These are phyloP conservation scores for Penaeus monodon DNA, from an alignment of 2,888 invertebrate species.

Conservation along the genomic window DNA sequence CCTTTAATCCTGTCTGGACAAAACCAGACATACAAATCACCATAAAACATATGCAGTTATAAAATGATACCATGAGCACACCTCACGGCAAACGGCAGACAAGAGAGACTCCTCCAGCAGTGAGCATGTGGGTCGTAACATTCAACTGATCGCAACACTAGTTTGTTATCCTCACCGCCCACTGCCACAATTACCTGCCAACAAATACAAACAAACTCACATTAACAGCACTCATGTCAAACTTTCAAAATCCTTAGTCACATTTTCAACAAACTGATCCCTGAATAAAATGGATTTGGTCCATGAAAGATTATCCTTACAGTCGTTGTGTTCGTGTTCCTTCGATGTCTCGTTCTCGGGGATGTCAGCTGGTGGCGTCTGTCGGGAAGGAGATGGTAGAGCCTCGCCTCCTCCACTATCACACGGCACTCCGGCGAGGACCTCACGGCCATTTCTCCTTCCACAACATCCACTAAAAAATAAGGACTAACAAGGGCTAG, in stretches of 20 bases:
- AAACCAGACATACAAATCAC: too few species aligned
- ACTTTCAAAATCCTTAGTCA: neutral
- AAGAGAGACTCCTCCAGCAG: constrained; percentile 71
- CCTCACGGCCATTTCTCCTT: constrained; percentile 69
- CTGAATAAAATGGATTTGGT: neutral
- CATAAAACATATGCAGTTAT: too few species aligned
- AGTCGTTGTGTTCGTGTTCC: constrained; percentile 67
- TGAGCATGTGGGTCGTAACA: constrained; percentile 71
- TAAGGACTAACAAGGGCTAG: constrained; percentile 72
- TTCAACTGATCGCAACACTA: constrained; percentile 72
- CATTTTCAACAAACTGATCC: neutral
- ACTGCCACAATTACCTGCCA: constrained; percentile 72
- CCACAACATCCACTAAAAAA: constrained; percentile 72
- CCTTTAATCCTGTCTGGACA: too few species aligned
- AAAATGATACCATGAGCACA: constrained; percentile 51
- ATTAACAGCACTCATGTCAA: constrained; percentile 23
- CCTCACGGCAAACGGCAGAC: constrained; percentile 73
- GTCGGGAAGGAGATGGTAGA: constrained; percentile 72
- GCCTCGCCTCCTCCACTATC: constrained; percentile 72
- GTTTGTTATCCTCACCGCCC: constrained; percentile 74
- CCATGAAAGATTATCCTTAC: constrained; percentile 19
- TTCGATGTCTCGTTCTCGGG: constrained; percentile 70
- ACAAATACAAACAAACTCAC: constrained; percentile 16
- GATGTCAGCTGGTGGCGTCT: constrained; percentile 70
- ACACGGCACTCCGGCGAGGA: constrained; percentile 69